These are phyloP conservation scores for Antennarius striatus DNA, from an alignment of 2,113 vertebrate species.

Conservation along the genomic window DNA sequence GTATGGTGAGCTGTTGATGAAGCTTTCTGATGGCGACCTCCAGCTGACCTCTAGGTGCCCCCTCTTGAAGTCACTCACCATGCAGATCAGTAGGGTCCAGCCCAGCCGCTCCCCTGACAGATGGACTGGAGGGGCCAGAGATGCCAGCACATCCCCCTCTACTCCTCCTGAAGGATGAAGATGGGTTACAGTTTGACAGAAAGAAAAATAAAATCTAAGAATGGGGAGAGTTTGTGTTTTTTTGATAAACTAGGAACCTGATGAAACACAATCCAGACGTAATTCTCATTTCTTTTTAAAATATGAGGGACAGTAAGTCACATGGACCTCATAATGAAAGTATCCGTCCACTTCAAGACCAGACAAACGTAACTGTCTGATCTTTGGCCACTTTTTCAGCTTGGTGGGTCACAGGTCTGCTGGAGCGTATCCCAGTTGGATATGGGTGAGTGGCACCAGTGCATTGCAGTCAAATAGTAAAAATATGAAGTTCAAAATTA, in stretches of 20 bases:
- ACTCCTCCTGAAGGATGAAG: conserved; percentile 43
- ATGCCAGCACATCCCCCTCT: conserved; percentile 54
- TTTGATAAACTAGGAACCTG: no score
- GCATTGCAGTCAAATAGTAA: no score
- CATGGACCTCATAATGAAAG: background rate
- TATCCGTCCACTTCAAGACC: no score
- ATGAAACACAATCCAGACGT: background rate
- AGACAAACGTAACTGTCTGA: no score
- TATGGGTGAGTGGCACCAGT: no score
- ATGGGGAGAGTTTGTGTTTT: background rate
- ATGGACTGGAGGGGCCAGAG: conserved; percentile 72
- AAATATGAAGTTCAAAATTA: background rate
- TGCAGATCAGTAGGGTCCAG: conserved; percentile 77
- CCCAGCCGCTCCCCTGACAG: conserved; percentile 67
- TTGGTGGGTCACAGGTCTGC: no score
- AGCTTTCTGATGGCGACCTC: conserved; percentile 61
- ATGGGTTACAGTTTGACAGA: background rate
- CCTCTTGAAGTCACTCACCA: conserved; percentile 73
- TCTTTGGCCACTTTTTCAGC: no score
- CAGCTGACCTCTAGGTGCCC: conserved; percentile 73
- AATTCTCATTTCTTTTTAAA: background rate
- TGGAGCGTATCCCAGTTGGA: no score
- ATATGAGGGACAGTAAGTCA: background rate
- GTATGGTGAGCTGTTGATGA: conserved; percentile 12
- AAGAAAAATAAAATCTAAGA: background rate